phyloP scores from a whole-genome alignment of 2,113 vertebrate genomes.

The Diadophis punctatus region DNA sequence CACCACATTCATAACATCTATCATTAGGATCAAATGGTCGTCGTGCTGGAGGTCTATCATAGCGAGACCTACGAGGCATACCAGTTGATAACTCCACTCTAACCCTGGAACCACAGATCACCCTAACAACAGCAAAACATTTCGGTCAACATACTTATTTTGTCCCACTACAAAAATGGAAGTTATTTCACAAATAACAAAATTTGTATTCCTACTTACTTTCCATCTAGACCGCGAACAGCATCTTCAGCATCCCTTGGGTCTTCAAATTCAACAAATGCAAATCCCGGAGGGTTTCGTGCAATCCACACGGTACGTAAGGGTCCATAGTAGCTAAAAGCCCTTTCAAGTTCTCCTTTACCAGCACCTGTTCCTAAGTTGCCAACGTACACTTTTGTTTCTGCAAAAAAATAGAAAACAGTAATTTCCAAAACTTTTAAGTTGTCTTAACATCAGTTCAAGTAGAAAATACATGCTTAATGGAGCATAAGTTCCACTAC shows the following conservation, averaged over 20 bases:
- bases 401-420: conserved; percentile 57
- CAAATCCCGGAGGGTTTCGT: conserved; percentile 86
- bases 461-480: not conserved
- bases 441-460: not conserved
- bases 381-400: conserved; percentile 86
- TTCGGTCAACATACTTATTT: not conserved
- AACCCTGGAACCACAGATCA: conserved; percentile 79
- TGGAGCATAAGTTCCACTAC: not conserved
- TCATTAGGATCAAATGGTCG: conserved; percentile 85
- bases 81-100: conserved; percentile 84
- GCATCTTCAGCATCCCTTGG: conserved; percentile 81
- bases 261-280: conserved; percentile 84
- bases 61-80: conserved; percentile 82
- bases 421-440: not conserved
- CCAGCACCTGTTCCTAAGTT: conserved; percentile 85
- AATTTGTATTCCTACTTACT: conserved; percentile 58
- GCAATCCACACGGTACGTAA: conserved; percentile 88
- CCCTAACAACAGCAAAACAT: conserved; percentile 56
- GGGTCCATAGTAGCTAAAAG: conserved; percentile 86
- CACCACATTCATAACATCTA: conserved; percentile 86
- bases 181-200: not conserved
- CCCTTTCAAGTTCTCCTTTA: conserved; percentile 85
- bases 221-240: conserved; percentile 79
- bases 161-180: not conserved
- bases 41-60: conserved; percentile 78